Evolutionary conservation across 1,140 invertebrate genomes (phyloP), one percentile per base, ranked within the genome.

Genomic region (Centruroides sculpturatus): DNA sequence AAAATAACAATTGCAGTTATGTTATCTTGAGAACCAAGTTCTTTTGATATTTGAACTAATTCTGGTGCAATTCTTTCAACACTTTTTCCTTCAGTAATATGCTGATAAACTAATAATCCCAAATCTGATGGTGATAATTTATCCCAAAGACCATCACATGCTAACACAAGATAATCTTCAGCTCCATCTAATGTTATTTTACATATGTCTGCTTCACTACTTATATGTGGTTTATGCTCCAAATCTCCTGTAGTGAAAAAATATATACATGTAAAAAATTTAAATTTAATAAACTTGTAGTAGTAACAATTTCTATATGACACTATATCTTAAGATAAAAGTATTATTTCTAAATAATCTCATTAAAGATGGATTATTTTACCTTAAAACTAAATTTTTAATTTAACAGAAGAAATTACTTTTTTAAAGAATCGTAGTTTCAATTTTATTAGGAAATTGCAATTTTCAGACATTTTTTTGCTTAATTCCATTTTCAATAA

Each of bases 81-180:
- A 51, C 35, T 35, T 50, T 59, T 23, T 52, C 52, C 57, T 56
- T 55, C 55, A 0, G 41, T 41, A 6, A 41, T 41, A 8, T 41
- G 41, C 41, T 41, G 41, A 8, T 41, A 41, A 23, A 59, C 10
- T 13, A 68, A 41, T 10, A 82, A 78, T 10, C 69, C 67, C 11
- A 83, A 80, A 58, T 85, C 81, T 50, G 77, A 66, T 56, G 85
- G 81, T n/a, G 78, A 76, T 34, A 92, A 77, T 63, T 82, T 82
- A 75, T 98, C 93, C 86, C 90, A 97, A 8, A 96, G 76, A 3
- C 94, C 94, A 75, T 98, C 94, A 74, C 88, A 92, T 6, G 84
- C 92, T 41, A 98, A 72, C 52, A 97, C 82, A 5, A 97, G 70
- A 72, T 95, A 97, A 72, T 98, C 92, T 71, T 96, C 92, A 12